Evolutionary conservation across 2,888 invertebrate species (phyloP), one percentile per base, ranked within the genome.

Genomic region (Beris morrisii): DNA sequence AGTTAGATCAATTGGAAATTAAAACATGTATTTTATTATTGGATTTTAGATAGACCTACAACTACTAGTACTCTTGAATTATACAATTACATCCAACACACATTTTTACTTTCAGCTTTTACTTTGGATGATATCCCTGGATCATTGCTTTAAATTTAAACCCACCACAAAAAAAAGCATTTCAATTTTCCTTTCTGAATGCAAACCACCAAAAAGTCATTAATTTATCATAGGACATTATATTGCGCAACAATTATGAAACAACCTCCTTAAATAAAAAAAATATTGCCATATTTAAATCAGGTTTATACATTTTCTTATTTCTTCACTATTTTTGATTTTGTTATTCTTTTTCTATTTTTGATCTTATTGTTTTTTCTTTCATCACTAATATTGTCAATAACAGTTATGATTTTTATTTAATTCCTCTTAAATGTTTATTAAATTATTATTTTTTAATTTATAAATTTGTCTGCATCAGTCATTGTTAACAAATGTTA

Each of bases 101-200:
- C 43, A 32, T 61, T 71, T 72, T 71, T 65, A 75, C 64, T 79
- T 79, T 73, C 79, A 79, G 79, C 78, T 73, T 78, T 77, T 75
- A 78, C 78, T 74, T 74, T 77, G 74, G 75, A 75, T 71, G 79
- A 78, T 74, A 75, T 78, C 74, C 74, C 77, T 74, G 77, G 78
- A 75, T 74, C 76, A 28, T 52, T 55, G 43, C 65, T 65, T 56
- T 65, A 65, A 48, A 55, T 15, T 50, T 22, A 11, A 38, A 38
- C 38, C 38, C 22, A 22, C 38, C 38, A 38, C 5, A 9, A 38
- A 38, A 38, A 48, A 48, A 48, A 11, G 22, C 48, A 15, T 48
- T 13, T 48, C 13, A 48, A 48, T 48, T 48, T 48, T 48, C 5
- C 12, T 48, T 48, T 48, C 15, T 7, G 48, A 48, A 48, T 48